Percentiles rank a stretch among this genome's conserved stretches.
Evolutionary conservation across 2,797 vertebrate species (phyloP).

Genomic region (Eurystomus glaucurus): DNA sequence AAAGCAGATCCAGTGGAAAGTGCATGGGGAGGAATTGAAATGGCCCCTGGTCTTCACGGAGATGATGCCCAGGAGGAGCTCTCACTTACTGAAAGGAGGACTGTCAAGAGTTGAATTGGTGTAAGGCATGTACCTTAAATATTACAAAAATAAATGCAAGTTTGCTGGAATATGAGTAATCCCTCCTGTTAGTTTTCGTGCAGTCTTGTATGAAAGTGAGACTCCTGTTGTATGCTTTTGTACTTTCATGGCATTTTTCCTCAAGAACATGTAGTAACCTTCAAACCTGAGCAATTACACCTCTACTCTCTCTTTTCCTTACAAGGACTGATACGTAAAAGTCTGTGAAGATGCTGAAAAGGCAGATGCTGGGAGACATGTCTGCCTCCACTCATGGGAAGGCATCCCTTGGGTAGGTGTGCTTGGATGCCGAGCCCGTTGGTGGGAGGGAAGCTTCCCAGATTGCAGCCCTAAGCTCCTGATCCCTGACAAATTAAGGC

Average conservation of each 20-base stretch:
- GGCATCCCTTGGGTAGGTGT: background rate
- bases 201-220: background rate
- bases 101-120: background rate
- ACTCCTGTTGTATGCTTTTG: background rate
- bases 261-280: background rate
- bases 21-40: background rate
- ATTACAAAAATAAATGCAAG: background rate
- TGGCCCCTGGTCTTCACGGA: background rate
- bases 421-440: background rate
- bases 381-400: background rate
- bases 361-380: background rate
- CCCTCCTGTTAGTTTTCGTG: background rate
- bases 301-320: background rate
- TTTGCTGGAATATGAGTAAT: accelerated
- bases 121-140: background rate
- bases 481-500: background rate
- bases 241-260: background rate
- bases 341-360: background rate
- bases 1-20: background rate
- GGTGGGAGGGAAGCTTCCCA: background rate
- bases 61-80: background rate
- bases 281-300: background rate
- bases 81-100: background rate
- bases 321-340: background rate
- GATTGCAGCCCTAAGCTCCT: background rate